Evolutionary conservation across 1,140 invertebrate genomes (phyloP).

Genomic region (Phymastichus coffea): DNA sequence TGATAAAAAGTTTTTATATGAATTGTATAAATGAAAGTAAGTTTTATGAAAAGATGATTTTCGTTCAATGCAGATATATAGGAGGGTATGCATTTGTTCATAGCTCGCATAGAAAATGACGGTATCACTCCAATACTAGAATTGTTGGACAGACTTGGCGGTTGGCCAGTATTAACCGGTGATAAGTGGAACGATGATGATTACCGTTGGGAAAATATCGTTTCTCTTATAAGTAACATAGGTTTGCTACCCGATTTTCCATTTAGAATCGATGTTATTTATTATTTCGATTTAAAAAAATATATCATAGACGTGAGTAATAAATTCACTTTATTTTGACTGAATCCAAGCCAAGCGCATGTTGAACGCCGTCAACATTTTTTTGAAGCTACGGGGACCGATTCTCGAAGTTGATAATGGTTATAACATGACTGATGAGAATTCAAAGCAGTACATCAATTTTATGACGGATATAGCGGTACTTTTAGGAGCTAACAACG

Average conservation of each 20-base stretch:
- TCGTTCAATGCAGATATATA: too few species aligned
- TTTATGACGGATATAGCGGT: not conserved
- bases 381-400: too few species aligned
- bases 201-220: slow-evolving; percentile 77
- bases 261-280: slow-evolving; percentile 85
- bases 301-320: too few species aligned
- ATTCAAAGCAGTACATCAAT: not conserved
- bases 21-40: slow-evolving; percentile 2
- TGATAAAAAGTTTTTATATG: not conserved
- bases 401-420: too few species aligned
- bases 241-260: slow-evolving; percentile 89
- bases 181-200: slow-evolving; percentile 69
- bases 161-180: slow-evolving; percentile 86
- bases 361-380: too few species aligned
- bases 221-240: slow-evolving; percentile 73
- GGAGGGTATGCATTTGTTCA: not conserved
- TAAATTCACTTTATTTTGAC: too few species aligned
- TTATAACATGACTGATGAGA: too few species aligned
- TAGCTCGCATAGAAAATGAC: slow-evolving; percentile 70
- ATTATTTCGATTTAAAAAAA: too few species aligned
- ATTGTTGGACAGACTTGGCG: slow-evolving; percentile 76
- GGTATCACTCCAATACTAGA: slow-evolving; percentile 69
- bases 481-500: slow-evolving; percentile 56
- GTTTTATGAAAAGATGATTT: not conserved
- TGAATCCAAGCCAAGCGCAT: too few species aligned